Base-by-base conservation (phyloP, 2,113 vertebrate genomes). In the Strix uralensis region DNA sequence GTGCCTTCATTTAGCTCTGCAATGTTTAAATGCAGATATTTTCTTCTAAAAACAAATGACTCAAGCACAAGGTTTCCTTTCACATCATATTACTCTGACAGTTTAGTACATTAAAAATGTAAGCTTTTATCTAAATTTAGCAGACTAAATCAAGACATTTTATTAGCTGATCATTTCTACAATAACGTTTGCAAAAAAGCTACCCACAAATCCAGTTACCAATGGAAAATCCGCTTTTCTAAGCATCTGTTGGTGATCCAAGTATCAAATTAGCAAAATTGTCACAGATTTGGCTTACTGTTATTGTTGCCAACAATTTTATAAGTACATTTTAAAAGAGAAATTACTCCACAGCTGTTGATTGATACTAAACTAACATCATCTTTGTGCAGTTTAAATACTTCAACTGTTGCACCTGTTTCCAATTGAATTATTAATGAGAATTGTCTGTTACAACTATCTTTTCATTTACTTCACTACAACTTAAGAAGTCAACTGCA, bases 261-360 rank as follows among this genome's bases (percentile, higher is more conserved):
- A 84, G 40, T 51, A 90, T 81, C 83, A 86, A 96, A 96, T 94
- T 83, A 95, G 38, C 44, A 91, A 47, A 18, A 86, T 15, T 57
- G 49, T 51, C 79, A 85, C 57, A 81, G 77, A 91, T 92, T 78
- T 88, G 18, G 69, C 34, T 93, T 79, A 85, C 69, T 75, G 67
- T 92, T 94, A 79, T 74, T 91, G 44, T 93, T 86, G 78, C 75
- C 78, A 95, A 78, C 36, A 83, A 86, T 96, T 94, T 95, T 79
- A 93, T 92, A 96, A 94, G 88, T 86, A 75, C 32, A 75, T 94
- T 97, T 97, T 96, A 83, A 95, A 96, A 97, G 82, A 84, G 79
- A 63, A 97, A 96, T 96, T 96, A 95, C 94, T 86, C 61, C 85
- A 92, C 92, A 97, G 92, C 95, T 97, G 96, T 94, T 96, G 75